Evolutionary conservation across 2,888 invertebrate genomes (phyloP), one percentile per base, ranked within the genome.

Genomic region (Caradrina clavipalpis): DNA sequence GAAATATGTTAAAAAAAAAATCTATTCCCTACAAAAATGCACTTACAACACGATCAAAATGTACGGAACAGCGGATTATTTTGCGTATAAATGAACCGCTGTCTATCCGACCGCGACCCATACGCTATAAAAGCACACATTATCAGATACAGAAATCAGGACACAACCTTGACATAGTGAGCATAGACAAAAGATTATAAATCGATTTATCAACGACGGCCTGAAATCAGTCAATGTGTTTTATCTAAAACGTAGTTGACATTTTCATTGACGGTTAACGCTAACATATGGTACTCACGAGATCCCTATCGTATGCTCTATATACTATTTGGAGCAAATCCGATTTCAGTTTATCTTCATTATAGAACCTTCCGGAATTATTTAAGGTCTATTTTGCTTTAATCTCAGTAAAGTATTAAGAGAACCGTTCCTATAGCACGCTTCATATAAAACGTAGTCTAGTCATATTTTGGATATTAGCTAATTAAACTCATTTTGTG

Each of bases 141-240:
- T 64, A 78, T 60, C 70, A 61, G 68, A 62, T 69, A 71, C 49
- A 71, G 70, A 74, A 86, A 80, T 82, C 79, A 70, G 86, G 72
- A 69, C 86, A 50, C 63, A 62, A 58, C 87, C 87, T 87, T 87
- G 88, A 69, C 81, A 80, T 64, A 73, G 65, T 78, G 72, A 61
- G 54, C 53, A 74, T 69, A 76, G 69, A 77, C 78, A 75, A 80
- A 77, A 82, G 74, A 82, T 82, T 76, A 76, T 76, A 51, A 78
- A 76, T 69, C 77, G 76, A 84, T 84, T 75, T 81, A 83, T 84
- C 77, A 78, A 74, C 58, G 64, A 57, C 69, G 80, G 75, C 80
- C 79, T 82, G 79, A 72, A 79, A 75, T 66, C 26, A 57, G 59
- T 66, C 50, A 60, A 49, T 76, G 39, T 42, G 39, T 65, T 70